Conservation (phyloP, 1,140 invertebrate species). For the Contarinia nasturtii region DNA sequence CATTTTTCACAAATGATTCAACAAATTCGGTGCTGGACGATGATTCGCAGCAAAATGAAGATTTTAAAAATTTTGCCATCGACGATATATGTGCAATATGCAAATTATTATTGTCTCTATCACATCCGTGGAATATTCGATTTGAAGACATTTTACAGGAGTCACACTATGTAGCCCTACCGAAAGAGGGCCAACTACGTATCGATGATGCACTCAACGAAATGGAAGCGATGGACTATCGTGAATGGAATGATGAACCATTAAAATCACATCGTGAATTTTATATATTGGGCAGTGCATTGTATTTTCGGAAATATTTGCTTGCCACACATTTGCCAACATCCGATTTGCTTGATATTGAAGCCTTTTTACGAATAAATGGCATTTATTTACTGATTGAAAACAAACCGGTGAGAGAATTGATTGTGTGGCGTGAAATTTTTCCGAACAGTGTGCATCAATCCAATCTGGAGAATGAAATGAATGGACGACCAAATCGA, state of each 20-base stretch:
- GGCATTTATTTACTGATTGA: constrained; percentile 43
- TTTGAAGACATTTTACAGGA: constrained; percentile 18
- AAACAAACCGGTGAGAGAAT: constrained; percentile 40
- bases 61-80: too few species aligned
- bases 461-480: constrained; percentile 10
- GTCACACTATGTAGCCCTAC: constrained; percentile 39
- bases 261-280: constrained; percentile 57
- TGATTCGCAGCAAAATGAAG: too few species aligned
- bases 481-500: constrained; percentile 3
- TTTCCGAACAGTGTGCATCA: constrained; percentile 24
- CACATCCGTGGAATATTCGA: neutral
- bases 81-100: neutral
- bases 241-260: constrained; percentile 62
- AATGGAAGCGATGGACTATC: constrained; percentile 62
- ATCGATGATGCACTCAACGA: constrained; percentile 61
- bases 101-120: neutral
- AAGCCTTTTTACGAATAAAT: constrained; percentile 44
- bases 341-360: constrained; percentile 46
- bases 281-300: constrained; percentile 49
- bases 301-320: constrained; percentile 52
- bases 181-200: constrained; percentile 52
- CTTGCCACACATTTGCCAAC: constrained; percentile 49
- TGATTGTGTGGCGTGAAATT: constrained; percentile 61
- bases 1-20: too few species aligned
- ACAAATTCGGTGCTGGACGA: too few species aligned